Evolutionary conservation across 2,888 invertebrate species (phyloP).

Genomic region (Philonicus albiceps): DNA sequence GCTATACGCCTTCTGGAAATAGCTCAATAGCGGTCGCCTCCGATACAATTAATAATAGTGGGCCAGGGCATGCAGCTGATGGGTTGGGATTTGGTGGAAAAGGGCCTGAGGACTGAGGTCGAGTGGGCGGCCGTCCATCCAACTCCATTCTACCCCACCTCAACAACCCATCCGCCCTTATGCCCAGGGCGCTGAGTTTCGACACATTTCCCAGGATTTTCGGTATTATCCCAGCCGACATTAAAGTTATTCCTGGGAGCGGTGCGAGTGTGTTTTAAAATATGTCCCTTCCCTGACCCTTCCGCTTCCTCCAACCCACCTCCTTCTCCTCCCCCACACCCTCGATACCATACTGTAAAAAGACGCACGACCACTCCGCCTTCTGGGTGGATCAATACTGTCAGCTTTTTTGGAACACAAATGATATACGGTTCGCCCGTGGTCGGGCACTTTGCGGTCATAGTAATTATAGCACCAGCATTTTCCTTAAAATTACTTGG

Average conservation of each 20-base stretch:
- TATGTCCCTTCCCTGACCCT: neutral
- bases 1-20: conserved; percentile 19
- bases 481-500: neutral
- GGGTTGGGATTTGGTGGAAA: neutral
- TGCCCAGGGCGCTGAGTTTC: neutral
- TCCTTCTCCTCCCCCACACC: too few relatives aligned
- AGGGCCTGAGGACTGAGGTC: neutral
- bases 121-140: neutral
- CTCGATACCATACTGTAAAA: neutral
- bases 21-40: neutral
- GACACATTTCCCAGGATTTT: neutral
- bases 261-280: neutral
- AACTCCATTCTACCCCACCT: neutral
- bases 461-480: neutral
- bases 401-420: neutral
- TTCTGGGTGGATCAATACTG: neutral
- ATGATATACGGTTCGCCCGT: neutral
- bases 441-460: neutral
- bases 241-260: neutral
- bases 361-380: neutral
- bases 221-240: neutral
- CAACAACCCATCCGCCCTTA: neutral
- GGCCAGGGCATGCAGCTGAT: neutral
- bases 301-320: neutral
- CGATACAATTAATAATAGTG: conserved; percentile 34